A percentile compares a stretch with the other conserved stretches of the same genome.
Evolutionary conservation across 2,113 vertebrate genomes (phyloP).

Genomic region (Papio anubis): DNA sequence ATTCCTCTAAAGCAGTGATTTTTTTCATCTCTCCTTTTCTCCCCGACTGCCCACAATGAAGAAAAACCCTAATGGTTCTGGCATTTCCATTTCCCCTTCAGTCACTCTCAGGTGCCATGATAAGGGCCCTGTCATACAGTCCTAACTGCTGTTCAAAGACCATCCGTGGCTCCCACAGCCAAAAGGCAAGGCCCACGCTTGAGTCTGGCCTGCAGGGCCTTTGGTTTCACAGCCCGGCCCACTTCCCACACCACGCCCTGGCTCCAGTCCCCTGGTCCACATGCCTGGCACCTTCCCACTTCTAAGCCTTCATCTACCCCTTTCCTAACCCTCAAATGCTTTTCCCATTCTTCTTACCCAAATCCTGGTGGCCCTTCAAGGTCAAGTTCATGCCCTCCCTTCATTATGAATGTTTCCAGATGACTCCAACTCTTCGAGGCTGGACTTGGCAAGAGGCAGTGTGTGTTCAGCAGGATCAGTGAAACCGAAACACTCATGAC

Average conservation of each 20-base stretch:
- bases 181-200: not conserved
- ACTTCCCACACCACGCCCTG: accelerated
- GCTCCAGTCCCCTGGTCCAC: accelerated
- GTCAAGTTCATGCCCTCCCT: not conserved
- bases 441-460: not conserved
- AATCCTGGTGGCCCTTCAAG: not conserved
- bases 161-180: accelerated
- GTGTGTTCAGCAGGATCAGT: not conserved
- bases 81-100: no score
- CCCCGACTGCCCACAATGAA: not conserved
- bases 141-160: not conserved
- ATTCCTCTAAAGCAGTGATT: accelerated
- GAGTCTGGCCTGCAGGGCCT: not conserved
- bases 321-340: not conserved
- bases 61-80: accelerated
- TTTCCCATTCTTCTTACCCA: not conserved
- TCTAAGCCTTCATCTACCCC: accelerated
- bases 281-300: accelerated
- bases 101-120: no score
- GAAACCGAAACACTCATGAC: not conserved
- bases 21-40: not conserved
- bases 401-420: not conserved
- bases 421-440: not conserved
- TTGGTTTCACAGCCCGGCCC: accelerated
- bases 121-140: not conserved